A percentile compares a stretch with the other conserved stretches of the same genome.
phyloP scores from a whole-genome alignment of 2,797 vertebrate genomes.

The Poeciliopsis turneri region DNA sequence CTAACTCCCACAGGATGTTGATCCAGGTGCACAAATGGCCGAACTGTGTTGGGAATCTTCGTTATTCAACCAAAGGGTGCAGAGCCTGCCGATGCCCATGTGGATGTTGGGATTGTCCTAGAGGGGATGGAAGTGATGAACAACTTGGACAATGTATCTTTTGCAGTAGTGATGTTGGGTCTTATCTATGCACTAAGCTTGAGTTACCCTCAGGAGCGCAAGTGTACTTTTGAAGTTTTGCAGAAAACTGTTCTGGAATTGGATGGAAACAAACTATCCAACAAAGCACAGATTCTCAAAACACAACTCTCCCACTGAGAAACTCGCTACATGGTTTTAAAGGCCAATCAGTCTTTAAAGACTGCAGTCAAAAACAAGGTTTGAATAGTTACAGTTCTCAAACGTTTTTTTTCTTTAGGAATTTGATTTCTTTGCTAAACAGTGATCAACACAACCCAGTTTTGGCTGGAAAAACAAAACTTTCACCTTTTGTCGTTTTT shows the following conservation, averaged over 20 bases:
- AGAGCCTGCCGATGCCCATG: too few relatives aligned
- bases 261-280: constrained; percentile 15
- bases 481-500: not conserved
- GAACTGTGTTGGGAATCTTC: too few relatives aligned
- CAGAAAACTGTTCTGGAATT: constrained; percentile 1
- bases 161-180: too few relatives aligned
- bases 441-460: not conserved
- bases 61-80: too few relatives aligned
- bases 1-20: too few relatives aligned
- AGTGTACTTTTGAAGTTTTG: not conserved
- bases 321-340: not conserved
- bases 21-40: too few relatives aligned
- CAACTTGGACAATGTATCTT: too few relatives aligned
- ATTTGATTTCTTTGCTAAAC: not conserved
- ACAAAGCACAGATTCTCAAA: constrained; percentile 8
- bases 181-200: too few relatives aligned
- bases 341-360: not conserved
- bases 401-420: not conserved
- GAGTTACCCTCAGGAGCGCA: not conserved
- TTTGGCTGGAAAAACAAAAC: not conserved
- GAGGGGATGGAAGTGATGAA: too few relatives aligned
- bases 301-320: not conserved
- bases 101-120: too few relatives aligned
- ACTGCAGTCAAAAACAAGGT: not conserved
- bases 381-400: not conserved